Evolutionary conservation across 2,797 vertebrate genomes (phyloP).

Genomic region (Pseudomugil gertrudae): DNA sequence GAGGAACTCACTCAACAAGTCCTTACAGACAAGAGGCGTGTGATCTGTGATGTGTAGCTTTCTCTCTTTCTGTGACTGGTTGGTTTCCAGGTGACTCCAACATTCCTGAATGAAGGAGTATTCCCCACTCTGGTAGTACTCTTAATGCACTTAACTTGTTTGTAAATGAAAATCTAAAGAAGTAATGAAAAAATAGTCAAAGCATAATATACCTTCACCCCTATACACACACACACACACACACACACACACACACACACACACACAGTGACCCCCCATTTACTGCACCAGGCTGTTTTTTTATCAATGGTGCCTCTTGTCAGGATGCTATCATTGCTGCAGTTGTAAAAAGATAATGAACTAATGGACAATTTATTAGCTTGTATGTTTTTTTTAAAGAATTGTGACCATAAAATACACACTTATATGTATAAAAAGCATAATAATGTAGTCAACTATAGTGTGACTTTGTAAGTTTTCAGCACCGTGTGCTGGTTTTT

Average conservation of each 20-base stretch:
- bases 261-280: conserved; percentile 13
- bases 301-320: conserved; percentile 25
- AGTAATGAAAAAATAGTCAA: not conserved
- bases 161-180: not conserved
- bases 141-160: not conserved
- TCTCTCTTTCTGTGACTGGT: no score
- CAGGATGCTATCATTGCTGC: conserved; percentile 16
- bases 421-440: not conserved
- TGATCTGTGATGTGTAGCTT: no score
- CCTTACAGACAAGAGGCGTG: no score
- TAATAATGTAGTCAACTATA: no score
- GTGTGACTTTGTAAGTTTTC: not conserved
- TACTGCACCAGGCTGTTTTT: not conserved
- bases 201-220: not conserved
- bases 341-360: conserved; percentile 37
- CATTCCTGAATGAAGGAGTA: conserved; percentile 54
- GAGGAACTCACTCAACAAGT: conserved; percentile 46
- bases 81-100: no score
- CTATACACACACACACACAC: conserved; percentile 16
- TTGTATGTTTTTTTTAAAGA: not conserved
- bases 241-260: no score
- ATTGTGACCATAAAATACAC: not conserved
- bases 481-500: no score
- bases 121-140: conserved; percentile 18
- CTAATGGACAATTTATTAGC: conserved; percentile 16